Percentiles rank a stretch among this genome's conserved stretches.
Evolutionary conservation across 2,888 invertebrate species (phyloP).

Genomic region (Acronicta alni): DNA sequence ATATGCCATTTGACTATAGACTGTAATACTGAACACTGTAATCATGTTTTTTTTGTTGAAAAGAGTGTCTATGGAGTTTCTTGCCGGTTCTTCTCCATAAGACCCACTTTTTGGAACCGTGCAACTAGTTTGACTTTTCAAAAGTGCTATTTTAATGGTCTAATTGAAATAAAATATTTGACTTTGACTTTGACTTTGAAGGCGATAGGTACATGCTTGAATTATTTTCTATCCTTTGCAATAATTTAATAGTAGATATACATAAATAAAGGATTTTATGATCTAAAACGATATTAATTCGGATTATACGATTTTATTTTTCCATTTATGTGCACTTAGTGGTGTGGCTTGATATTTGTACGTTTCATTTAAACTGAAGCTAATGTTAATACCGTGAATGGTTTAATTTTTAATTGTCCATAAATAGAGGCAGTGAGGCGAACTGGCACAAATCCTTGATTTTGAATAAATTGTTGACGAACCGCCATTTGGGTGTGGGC

Average conservation of each 20-base stretch:
- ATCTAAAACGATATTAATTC: conserved; percentile 15
- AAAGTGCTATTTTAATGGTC: too few relatives aligned
- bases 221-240: conserved; percentile 6
- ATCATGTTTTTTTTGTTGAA: too few relatives aligned
- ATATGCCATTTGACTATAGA: too few relatives aligned
- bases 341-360: conserved; percentile 15
- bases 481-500: conserved; percentile 79
- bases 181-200: background rate
- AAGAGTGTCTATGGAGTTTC: too few relatives aligned
- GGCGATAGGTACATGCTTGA: conserved; percentile 10
- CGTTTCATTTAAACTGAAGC: conserved; percentile 16
- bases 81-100: too few relatives aligned
- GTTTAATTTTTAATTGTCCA: conserved; percentile 56
- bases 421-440: conserved; percentile 60
- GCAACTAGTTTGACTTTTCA: too few relatives aligned
- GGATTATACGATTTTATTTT: conserved; percentile 29
- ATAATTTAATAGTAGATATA: conserved; percentile 12
- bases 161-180: too few relatives aligned
- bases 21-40: too few relatives aligned
- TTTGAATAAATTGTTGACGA: conserved; percentile 82
- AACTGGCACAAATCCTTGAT: conserved; percentile 80
- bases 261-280: conserved; percentile 31
- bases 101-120: too few relatives aligned
- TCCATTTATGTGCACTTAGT: conserved; percentile 15
- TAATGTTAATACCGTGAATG: conserved; percentile 54